Evolutionary conservation across 2,113 vertebrate genomes (phyloP).

Genomic region (Scartelaos histophorus): DNA sequence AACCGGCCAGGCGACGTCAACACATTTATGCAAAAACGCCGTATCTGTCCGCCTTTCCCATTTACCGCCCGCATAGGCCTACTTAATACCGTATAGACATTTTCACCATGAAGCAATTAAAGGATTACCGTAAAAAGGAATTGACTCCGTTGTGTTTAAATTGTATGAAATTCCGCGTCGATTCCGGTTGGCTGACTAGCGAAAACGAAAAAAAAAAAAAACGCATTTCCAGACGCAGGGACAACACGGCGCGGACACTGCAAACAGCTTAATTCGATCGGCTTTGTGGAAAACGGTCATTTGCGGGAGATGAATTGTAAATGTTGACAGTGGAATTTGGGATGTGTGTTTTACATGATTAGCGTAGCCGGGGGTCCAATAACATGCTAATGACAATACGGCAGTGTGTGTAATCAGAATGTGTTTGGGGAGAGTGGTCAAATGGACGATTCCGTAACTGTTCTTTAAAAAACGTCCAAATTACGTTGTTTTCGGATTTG

Average conservation of each 20-base stretch:
- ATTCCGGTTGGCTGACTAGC: slow-evolving; percentile 30
- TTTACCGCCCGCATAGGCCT: slow-evolving; percentile 74
- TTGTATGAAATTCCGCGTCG: background rate
- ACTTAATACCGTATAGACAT: slow-evolving; percentile 79
- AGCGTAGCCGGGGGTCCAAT: slow-evolving; percentile 65
- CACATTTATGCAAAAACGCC: slow-evolving; percentile 81
- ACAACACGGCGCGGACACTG: slow-evolving; percentile 41
- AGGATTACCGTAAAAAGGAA: slow-evolving; percentile 73
- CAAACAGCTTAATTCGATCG: slow-evolving; percentile 80
- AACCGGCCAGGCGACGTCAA: slow-evolving; percentile 68
- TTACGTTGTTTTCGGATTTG: no score
- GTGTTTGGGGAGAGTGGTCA: slow-evolving; percentile 43
- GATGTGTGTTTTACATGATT: slow-evolving; percentile 76
- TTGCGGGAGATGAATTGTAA: slow-evolving; percentile 73
- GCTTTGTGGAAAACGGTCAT: slow-evolving; percentile 76
- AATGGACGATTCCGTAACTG: no score
- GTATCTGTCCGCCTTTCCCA: slow-evolving; percentile 72
- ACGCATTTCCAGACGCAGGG: slow-evolving; percentile 60
- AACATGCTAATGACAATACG: slow-evolving; percentile 73
- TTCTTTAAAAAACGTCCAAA: no score
- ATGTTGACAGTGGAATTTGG: slow-evolving; percentile 81
- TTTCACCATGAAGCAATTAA: slow-evolving; percentile 79
- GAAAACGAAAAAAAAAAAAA: slow-evolving; percentile 42
- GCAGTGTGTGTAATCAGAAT: slow-evolving; percentile 62
- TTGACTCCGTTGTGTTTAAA: background rate